phyloP scores from a whole-genome alignment of 64 coral and sea anemone species.

The Pocillopora damicornis region DNA sequence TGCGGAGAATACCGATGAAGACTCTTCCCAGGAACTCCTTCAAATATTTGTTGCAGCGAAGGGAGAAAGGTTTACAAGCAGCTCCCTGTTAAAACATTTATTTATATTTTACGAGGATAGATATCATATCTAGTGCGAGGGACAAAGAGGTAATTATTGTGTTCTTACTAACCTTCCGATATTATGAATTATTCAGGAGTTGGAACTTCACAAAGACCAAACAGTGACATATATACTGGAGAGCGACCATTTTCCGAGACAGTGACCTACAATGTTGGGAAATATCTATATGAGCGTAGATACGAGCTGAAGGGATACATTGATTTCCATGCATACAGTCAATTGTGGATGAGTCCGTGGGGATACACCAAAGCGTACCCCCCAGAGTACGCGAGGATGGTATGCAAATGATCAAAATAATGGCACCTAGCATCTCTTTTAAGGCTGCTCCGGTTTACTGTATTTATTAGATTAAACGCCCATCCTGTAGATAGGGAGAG shows the following conservation, averaged over 20 bases:
- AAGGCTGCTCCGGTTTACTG: no score
- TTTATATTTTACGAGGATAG: no score
- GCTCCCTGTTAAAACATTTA: no score
- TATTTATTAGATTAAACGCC: no score
- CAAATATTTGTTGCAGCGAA: no score
- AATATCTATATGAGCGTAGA: constrained; percentile 54
- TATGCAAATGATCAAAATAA: neutral
- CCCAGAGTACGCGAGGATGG: constrained; percentile 45
- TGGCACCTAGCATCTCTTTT: no score
- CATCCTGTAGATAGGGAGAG: no score
- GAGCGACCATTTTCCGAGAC: constrained; percentile 79
- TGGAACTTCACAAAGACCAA: constrained; percentile 45
- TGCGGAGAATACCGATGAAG: no score
- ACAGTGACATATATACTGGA: constrained; percentile 77
- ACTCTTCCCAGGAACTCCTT: no score
- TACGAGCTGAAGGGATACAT: constrained; percentile 79
- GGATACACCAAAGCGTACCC: constrained; percentile 64
- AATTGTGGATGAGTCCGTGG: constrained; percentile 93
- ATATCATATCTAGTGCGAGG: no score
- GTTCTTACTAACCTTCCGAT: neutral
- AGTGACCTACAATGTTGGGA: constrained; percentile 72
- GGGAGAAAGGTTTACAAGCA: no score
- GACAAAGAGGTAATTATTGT: neutral
- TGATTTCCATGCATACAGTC: constrained; percentile 88
- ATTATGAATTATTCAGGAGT: constrained; percentile 20